Conservation (phyloP, 1,140 invertebrate species). For the Parapsyche elsis region DNA sequence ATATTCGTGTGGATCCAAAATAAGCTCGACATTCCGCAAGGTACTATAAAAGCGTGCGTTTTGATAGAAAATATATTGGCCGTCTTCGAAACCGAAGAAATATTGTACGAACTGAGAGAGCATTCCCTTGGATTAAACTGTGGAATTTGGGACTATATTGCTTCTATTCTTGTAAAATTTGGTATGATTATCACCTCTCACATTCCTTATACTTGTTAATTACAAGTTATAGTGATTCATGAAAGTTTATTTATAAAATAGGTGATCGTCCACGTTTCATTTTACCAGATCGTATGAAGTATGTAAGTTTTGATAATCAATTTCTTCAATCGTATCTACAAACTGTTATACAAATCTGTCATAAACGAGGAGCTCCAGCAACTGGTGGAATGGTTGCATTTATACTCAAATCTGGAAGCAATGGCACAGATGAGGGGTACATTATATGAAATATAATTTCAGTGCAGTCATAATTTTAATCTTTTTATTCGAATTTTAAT, state of each 20-base stretch:
- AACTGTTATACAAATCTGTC: slow-evolving; percentile 72
- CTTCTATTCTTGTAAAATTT: slow-evolving; percentile 78
- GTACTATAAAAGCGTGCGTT: slow-evolving; percentile 78
- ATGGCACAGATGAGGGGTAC: slow-evolving; percentile 60
- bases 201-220: slow-evolving; percentile 22
- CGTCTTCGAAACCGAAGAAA: slow-evolving; percentile 77
- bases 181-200: slow-evolving; percentile 61
- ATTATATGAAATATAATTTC: background rate
- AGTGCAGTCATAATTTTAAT: slow-evolving; percentile 6
- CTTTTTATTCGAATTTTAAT: too few species aligned
- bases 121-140: slow-evolving; percentile 80
- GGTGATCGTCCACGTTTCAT: slow-evolving; percentile 71
- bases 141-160: slow-evolving; percentile 82
- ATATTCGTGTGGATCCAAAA: slow-evolving; percentile 77
- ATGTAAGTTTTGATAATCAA: slow-evolving; percentile 73
- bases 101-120: slow-evolving; percentile 74
- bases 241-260: slow-evolving; percentile 54
- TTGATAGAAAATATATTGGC: slow-evolving; percentile 80
- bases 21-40: slow-evolving; percentile 68
- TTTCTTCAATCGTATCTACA: slow-evolving; percentile 75
- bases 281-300: slow-evolving; percentile 76
- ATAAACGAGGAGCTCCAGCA: slow-evolving; percentile 71
- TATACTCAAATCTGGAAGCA: slow-evolving; percentile 65
- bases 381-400: slow-evolving; percentile 79
- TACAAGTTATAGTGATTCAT: slow-evolving; percentile 38